Percentiles rank a stretch among this genome's conserved stretches.
Evolutionary conservation across 2,797 vertebrate species (phyloP).

Genomic region (Sebastiscus tertius): DNA sequence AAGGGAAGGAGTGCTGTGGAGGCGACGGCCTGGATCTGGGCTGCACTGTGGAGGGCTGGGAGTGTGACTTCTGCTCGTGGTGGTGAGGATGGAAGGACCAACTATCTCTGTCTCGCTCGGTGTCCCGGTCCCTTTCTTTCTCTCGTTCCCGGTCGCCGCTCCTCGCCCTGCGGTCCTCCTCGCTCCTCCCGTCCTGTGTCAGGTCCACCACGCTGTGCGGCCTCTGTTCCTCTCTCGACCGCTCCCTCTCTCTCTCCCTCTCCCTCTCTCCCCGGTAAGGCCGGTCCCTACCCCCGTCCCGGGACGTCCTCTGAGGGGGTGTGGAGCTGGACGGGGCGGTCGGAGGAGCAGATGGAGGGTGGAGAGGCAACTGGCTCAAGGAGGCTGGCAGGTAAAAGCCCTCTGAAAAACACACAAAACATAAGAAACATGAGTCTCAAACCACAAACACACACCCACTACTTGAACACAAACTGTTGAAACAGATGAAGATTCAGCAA

Average conservation of each 20-base stretch:
- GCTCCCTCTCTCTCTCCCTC: conserved; percentile 72
- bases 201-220: conserved; percentile 87
- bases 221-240: conserved; percentile 83
- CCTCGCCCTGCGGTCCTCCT: conserved; percentile 54
- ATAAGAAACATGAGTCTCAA: conserved; percentile 1
- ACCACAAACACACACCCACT: not conserved
- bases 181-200: conserved; percentile 41
- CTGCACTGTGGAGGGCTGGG: conserved; percentile 65
- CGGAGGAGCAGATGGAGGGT: conserved; percentile 83
- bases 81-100: conserved; percentile 67
- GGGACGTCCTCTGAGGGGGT: conserved; percentile 82
- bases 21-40: conserved; percentile 71
- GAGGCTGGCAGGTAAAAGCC: conserved; percentile 91
- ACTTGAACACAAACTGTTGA: not conserved
- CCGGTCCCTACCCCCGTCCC: conserved; percentile 86
- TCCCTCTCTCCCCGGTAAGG: conserved; percentile 78
- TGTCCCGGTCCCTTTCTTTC: conserved; percentile 62
- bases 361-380: conserved; percentile 80
- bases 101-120: conserved; percentile 59
- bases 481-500: not conserved
- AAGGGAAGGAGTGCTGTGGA: conserved; percentile 51
- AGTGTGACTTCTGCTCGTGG: conserved; percentile 67
- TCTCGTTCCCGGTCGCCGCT: conserved; percentile 65
- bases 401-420: conserved; percentile 79
- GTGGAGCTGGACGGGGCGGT: conserved; percentile 78